Evolutionary conservation across 2,888 invertebrate species (phyloP).

Genomic region (Heteromyza rotundicornis): DNA sequence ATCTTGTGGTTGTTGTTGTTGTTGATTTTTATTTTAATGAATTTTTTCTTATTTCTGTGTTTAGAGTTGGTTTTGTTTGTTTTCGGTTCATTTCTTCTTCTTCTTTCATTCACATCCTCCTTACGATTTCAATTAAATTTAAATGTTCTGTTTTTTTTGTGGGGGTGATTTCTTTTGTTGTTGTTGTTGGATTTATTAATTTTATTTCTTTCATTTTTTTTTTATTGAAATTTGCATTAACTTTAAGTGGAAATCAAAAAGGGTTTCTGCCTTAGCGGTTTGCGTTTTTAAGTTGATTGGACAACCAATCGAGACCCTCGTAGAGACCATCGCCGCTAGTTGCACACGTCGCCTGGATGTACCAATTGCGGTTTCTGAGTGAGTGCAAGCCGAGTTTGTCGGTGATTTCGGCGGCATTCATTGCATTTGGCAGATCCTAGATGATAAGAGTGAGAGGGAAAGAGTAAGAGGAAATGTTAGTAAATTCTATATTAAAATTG

Average conservation of each 20-base stretch:
- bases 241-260: conserved; percentile 42
- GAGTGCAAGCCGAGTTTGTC: conserved; percentile 99
- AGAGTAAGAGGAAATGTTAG: too few species aligned
- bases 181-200: conserved; percentile 31
- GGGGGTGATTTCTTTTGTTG: conserved; percentile 25
- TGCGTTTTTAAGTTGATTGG: conserved; percentile 98
- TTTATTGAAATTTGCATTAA: conserved; percentile 32
- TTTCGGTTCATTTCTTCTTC: conserved; percentile 3
- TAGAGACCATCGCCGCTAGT: conserved; percentile 98
- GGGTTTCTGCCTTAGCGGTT: conserved; percentile 77
- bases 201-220: conserved; percentile 23
- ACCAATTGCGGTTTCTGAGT: conserved; percentile 97
- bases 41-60: conserved; percentile 22
- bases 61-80: conserved; percentile 39
- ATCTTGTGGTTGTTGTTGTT: conserved; percentile 37
- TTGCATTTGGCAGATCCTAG: conserved; percentile 99
- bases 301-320: conserved; percentile 99
- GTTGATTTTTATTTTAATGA: conserved; percentile 49
- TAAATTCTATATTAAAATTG: too few species aligned
- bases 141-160: conserved; percentile 23
- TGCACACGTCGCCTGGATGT: conserved; percentile 97
- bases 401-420: conserved; percentile 99
- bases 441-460: too few species aligned
- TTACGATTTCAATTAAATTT: conserved; percentile 29
- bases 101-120: conserved; percentile 23